Percentiles rank a stretch among this genome's conserved stretches.
phyloP scores from a whole-genome alignment of 2,113 vertebrate genomes.

The Nipponia nippon region DNA sequence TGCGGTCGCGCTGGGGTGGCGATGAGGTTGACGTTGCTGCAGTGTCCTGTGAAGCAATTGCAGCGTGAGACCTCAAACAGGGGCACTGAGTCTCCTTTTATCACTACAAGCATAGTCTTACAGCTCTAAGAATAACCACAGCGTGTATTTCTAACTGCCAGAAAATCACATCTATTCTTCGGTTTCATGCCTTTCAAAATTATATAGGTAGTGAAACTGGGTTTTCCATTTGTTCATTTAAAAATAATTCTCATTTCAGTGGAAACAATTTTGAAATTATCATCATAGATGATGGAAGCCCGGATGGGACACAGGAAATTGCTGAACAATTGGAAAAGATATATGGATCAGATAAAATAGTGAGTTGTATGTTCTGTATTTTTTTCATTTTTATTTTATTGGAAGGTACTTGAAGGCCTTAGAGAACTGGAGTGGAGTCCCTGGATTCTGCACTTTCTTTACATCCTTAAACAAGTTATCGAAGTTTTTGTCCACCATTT shows the following conservation, averaged over 20 bases:
- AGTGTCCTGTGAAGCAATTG: neutral
- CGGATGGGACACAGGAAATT: slow-evolving; percentile 89
- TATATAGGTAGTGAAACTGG: fast-evolving
- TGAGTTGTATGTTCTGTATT: slow-evolving; percentile 64
- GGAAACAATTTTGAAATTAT: slow-evolving; percentile 89
- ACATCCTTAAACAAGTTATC: neutral
- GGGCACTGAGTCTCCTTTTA: neutral
- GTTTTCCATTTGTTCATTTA: neutral
- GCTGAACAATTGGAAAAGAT: slow-evolving; percentile 88
- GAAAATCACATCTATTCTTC: no score
- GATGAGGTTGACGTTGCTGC: fast-evolving
- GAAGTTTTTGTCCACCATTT: neutral
- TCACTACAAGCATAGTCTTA: fast-evolving
- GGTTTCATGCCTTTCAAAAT: no score
- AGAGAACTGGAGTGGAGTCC: neutral
- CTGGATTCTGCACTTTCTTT: neutral
- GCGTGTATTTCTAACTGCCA: fast-evolving
- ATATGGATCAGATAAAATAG: slow-evolving; percentile 91
- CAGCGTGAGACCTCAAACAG: no score
- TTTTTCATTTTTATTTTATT: neutral
- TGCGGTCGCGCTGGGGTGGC: fast-evolving
- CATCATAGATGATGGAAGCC: slow-evolving; percentile 96
- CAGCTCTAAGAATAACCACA: fast-evolving
- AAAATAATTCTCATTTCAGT: slow-evolving; percentile 69
- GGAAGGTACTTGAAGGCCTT: neutral